Percentiles rank a stretch among this genome's conserved stretches.
Conservation (phyloP, 2,113 vertebrate species). For the Myanophis thanlyinensis region DNA sequence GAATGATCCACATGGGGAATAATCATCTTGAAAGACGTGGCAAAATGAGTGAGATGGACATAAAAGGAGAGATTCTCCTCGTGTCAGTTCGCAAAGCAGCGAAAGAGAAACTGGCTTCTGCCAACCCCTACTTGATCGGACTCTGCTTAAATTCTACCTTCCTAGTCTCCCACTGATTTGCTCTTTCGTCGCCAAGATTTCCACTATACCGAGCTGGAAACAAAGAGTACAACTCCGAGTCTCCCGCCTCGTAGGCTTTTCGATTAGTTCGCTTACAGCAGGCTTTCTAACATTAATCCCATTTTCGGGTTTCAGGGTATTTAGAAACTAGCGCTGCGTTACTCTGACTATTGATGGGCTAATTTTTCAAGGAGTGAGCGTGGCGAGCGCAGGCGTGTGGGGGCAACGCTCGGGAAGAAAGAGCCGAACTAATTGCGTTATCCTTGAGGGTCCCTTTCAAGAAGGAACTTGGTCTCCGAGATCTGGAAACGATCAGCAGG, state of each 20-base stretch:
- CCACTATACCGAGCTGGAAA: neutral
- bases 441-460: neutral
- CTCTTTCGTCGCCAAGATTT: neutral
- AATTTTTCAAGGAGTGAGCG: neutral
- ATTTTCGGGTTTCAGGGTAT: neutral
- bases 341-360: neutral
- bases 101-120: neutral
- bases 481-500: neutral
- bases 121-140: neutral
- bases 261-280: neutral
- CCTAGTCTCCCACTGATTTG: neutral
- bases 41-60: neutral
- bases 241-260: neutral
- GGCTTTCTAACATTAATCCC: neutral
- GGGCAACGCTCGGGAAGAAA: neutral
- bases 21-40: neutral
- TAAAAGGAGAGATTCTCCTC: neutral
- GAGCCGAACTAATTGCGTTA: neutral
- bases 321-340: neutral
- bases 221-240: neutral
- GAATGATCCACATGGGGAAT: neutral
- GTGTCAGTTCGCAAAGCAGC: neutral
- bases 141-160: neutral
- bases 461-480: neutral
- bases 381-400: neutral